These are phyloP conservation scores for Verasper variegatus DNA, from an alignment of 2,113 vertebrate genomes.

Conservation along the genomic window DNA sequence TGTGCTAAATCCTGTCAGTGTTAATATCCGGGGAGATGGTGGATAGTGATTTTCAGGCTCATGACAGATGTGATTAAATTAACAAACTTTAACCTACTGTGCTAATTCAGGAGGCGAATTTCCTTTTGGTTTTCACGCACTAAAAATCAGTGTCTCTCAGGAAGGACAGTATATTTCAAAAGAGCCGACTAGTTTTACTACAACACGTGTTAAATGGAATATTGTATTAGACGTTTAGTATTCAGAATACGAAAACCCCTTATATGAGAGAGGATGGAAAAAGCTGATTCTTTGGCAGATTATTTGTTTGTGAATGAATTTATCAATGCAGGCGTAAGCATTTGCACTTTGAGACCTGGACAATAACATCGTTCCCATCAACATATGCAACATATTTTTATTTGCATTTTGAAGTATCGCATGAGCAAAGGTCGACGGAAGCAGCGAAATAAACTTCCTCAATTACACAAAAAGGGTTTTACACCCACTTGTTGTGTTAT, in stretches of 20 bases:
- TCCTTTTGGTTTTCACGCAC: background rate
- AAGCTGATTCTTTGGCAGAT: background rate
- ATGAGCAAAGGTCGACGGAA: too few relatives aligned
- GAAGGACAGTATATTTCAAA: background rate
- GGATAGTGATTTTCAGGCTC: conserved; percentile 4
- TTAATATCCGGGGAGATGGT: conserved; percentile 24
- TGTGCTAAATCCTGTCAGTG: conserved; percentile 16
- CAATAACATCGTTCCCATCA: too few relatives aligned
- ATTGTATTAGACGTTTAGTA: background rate
- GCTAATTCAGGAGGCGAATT: conserved; percentile 21
- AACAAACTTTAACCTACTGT: conserved; percentile 29
- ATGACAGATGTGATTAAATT: conserved; percentile 32
- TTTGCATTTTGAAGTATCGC: too few relatives aligned
- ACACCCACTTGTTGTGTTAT: too few relatives aligned
- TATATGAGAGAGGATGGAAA: too few relatives aligned
- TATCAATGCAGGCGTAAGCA: too few relatives aligned
- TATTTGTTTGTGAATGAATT: too few relatives aligned
- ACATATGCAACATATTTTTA: too few relatives aligned
- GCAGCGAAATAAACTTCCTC: too few relatives aligned
- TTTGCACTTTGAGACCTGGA: too few relatives aligned
- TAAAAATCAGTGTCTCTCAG: background rate
- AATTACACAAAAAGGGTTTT: too few relatives aligned
- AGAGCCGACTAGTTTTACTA: background rate
- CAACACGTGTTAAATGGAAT: background rate
- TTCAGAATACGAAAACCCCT: background rate